phyloP scores from a whole-genome alignment of 2,797 vertebrate species.

The Argyrosomus regius region DNA sequence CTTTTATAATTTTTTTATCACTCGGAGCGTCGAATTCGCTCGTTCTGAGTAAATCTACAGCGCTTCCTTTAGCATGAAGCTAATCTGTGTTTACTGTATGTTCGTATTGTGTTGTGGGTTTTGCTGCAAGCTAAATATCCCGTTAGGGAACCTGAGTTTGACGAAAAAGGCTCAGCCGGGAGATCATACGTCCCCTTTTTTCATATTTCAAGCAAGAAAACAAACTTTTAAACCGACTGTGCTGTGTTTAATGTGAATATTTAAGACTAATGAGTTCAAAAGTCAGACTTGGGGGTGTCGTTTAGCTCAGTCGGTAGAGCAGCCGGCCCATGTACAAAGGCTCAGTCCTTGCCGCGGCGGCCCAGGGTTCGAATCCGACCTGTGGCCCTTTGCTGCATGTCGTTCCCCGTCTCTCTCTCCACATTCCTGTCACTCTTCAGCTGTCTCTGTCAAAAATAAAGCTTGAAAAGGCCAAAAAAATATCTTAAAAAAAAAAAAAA shows the following conservation, averaged over 20 bases:
- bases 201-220: neutral
- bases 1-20: neutral
- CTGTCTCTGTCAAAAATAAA: too few species aligned
- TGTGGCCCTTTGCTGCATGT: too few species aligned
- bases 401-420: too few species aligned
- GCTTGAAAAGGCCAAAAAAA: too few species aligned
- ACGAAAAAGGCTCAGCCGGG: neutral
- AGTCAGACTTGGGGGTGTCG: too few species aligned
- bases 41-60: neutral
- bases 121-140: slow-evolving; percentile 48
- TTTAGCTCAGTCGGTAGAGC: too few species aligned
- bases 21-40: slow-evolving; percentile 18
- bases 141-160: slow-evolving; percentile 41
- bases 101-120: slow-evolving; percentile 13
- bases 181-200: neutral
- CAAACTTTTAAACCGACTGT: slow-evolving; percentile 7
- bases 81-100: slow-evolving; percentile 39
- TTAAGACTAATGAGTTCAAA: neutral
- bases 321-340: too few species aligned
- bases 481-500: neutral
- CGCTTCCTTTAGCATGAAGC: neutral
- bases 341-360: too few species aligned
- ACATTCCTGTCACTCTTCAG: too few species aligned
- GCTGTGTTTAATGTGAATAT: neutral
- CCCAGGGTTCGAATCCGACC: too few species aligned